These are phyloP conservation scores for Mimachlamys varia DNA, from an alignment of 2,888 invertebrate genomes.

Conservation along the genomic window DNA sequence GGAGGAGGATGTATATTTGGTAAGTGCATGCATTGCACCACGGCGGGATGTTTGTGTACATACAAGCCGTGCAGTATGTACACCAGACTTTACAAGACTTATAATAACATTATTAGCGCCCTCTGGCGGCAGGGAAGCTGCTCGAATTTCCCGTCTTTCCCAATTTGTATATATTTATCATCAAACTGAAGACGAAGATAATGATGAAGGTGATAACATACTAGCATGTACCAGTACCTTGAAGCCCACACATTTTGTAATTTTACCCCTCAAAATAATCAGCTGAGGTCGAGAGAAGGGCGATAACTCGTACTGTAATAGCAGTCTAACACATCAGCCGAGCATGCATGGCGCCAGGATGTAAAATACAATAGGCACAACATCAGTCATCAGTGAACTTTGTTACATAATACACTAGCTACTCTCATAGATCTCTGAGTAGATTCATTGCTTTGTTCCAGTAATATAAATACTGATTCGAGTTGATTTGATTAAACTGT, in stretches of 20 bases:
- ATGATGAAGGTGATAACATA: neutral
- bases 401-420: too few relatives aligned
- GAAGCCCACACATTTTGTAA: conserved; percentile 24
- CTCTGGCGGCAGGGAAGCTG: neutral
- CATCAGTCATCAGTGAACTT: too few relatives aligned
- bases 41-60: neutral
- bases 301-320: neutral
- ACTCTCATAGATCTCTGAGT: too few relatives aligned
- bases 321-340: too few relatives aligned
- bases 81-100: neutral
- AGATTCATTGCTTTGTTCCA: too few relatives aligned
- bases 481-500: too few relatives aligned
- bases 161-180: conserved; percentile 30
- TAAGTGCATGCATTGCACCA: neutral
- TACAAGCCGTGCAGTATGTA: neutral
- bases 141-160: neutral
- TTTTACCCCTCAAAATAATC: neutral
- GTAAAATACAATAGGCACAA: too few relatives aligned
- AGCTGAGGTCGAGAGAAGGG: neutral
- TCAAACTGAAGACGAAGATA: neutral
- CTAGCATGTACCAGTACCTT: neutral
- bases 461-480: too few relatives aligned
- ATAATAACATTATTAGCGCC: conserved; percentile 17
- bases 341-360: too few relatives aligned
- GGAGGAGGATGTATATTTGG: neutral